These are phyloP conservation scores for Latheticus oryzae DNA, from an alignment of 2,888 invertebrate genomes.

Conservation along the genomic window DNA sequence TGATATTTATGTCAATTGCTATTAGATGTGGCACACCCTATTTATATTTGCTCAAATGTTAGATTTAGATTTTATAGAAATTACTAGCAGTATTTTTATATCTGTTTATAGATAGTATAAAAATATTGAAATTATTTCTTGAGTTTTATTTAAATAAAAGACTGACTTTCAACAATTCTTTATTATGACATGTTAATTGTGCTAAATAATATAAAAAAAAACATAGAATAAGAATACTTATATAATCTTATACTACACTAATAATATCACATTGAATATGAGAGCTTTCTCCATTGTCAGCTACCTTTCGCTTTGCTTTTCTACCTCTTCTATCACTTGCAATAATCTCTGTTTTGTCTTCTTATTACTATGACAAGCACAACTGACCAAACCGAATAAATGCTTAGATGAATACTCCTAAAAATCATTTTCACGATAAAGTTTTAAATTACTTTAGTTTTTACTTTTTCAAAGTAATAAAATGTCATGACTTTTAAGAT, in stretches of 20 bases:
- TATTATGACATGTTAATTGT: conserved; percentile 18
- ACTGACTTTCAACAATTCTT: conserved; percentile 1
- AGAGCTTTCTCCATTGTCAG: not conserved
- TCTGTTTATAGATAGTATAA: conserved; percentile 20
- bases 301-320: conserved; percentile 48
- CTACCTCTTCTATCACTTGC: conserved; percentile 74
- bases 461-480: no score
- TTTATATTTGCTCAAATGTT: conserved; percentile 35
- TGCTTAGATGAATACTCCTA: conserved; percentile 93
- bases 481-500: no score
- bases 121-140: not conserved
- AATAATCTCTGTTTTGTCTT: conserved; percentile 84
- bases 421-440: conserved; percentile 10
- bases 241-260: conserved; percentile 8
- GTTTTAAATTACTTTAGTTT: no score
- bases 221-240: conserved; percentile 18
- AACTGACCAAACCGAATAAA: conserved; percentile 83
- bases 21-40: conserved; percentile 31
- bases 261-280: conserved; percentile 11
- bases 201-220: conserved; percentile 5
- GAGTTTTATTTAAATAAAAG: not conserved
- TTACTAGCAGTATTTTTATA: conserved; percentile 34
- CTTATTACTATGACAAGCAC: conserved; percentile 89
- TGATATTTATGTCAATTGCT: conserved; percentile 31
- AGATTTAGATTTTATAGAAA: conserved; percentile 25